phyloP scores from a whole-genome alignment of 2,113 vertebrate species.

The Plotosus lineatus region DNA sequence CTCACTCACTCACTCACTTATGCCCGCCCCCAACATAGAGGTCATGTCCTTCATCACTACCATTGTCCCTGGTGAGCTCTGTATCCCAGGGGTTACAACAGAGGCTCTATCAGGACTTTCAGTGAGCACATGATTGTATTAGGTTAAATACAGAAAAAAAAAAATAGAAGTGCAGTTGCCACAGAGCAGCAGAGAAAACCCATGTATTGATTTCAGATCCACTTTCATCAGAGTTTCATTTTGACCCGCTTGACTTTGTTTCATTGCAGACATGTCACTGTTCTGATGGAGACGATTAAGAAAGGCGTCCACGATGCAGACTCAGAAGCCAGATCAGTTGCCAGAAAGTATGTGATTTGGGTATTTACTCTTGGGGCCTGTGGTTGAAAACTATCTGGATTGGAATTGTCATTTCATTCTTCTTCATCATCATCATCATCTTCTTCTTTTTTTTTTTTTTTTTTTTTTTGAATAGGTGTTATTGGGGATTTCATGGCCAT shows the following conservation, averaged over 20 bases:
- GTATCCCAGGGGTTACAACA: background rate
- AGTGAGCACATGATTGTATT: background rate
- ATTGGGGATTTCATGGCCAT: slow-evolving; percentile 87
- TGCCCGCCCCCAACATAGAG: slow-evolving; percentile 7
- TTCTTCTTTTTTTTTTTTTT: too few relatives aligned
- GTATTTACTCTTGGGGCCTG: background rate
- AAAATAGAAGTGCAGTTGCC: background rate
- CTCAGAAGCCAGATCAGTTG: slow-evolving; percentile 89
- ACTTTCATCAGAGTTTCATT: background rate
- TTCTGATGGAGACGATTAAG: slow-evolving; percentile 91
- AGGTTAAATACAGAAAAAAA: background rate
- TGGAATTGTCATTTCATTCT: slow-evolving; percentile 3
- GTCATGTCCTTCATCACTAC: slow-evolving; percentile 22
- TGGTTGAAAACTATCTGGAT: background rate
- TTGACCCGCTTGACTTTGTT: background rate
- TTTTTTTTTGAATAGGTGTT: too few relatives aligned
- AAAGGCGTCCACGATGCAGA: slow-evolving; percentile 95
- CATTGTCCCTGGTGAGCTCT: background rate
- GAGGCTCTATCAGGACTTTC: background rate
- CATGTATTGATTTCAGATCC: slow-evolving; percentile 23
- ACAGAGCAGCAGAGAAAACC: background rate
- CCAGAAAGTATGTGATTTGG: slow-evolving; percentile 82
- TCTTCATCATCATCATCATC: too few relatives aligned
- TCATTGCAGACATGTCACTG: slow-evolving; percentile 78
- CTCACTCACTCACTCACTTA: background rate